Conservation (phyloP, 2,888 invertebrate species). For the Halictus quadricinctus region DNA sequence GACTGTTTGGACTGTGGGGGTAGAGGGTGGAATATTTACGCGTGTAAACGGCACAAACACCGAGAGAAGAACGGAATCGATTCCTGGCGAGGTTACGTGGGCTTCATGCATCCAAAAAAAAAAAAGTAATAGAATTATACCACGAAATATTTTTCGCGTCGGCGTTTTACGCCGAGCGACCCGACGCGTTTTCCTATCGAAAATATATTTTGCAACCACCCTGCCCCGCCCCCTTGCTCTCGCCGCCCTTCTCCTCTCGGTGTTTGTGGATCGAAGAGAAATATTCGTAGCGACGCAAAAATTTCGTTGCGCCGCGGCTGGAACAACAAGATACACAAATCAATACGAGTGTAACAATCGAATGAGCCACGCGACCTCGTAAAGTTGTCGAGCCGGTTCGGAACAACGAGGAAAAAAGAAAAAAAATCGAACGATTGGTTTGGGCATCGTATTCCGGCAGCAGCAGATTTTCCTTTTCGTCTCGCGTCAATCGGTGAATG, state of each 20-base stretch:
- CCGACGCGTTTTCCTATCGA: conserved; percentile 1
- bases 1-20: background rate
- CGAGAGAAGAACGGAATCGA: background rate
- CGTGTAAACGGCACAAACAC: background rate
- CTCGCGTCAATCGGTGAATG: background rate
- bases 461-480: conserved; percentile 14
- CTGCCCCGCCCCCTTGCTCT: background rate
- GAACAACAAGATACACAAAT: conserved; percentile 38
- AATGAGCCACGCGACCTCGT: conserved; percentile 14
- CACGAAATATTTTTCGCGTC: conserved; percentile 1
- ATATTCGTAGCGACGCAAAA: conserved; percentile 34
- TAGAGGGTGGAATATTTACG: background rate
- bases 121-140: conserved; percentile 18
- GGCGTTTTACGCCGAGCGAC: background rate
- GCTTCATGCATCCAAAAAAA: background rate
- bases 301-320: conserved; percentile 20
- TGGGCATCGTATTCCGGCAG: background rate
- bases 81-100: background rate
- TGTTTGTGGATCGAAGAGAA: conserved; percentile 18
- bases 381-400: conserved; percentile 1
- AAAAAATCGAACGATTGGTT: background rate
- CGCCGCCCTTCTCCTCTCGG: conserved; percentile 21
- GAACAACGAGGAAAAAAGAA: background rate
- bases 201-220: conserved; percentile 15
- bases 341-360: conserved; percentile 23